These are phyloP conservation scores for Lottia scabra DNA, from an alignment of 2,888 invertebrate genomes.

Conservation along the genomic window DNA sequence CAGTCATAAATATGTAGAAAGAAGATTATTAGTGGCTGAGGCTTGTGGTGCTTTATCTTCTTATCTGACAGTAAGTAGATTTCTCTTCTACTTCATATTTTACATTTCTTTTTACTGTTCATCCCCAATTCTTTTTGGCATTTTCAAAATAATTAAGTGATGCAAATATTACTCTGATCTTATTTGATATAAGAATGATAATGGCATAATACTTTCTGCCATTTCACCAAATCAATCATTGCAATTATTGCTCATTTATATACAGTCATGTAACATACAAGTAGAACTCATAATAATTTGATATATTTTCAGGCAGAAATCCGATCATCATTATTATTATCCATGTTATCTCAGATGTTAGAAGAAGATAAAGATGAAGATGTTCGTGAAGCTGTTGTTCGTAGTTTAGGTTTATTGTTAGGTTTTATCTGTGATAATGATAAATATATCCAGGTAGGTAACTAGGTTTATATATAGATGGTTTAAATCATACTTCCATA, in stretches of 20 bases:
- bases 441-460: slow-evolving; percentile 74
- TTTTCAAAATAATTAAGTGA: too few species aligned
- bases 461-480: too few species aligned
- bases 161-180: too few species aligned
- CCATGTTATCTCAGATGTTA: slow-evolving; percentile 80
- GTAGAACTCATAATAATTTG: not conserved
- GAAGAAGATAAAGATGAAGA: slow-evolving; percentile 76
- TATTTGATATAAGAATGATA: too few species aligned
- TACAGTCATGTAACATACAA: too few species aligned
- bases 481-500: too few species aligned
- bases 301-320: slow-evolving; percentile 72
- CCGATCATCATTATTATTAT: slow-evolving; percentile 78
- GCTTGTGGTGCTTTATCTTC: slow-evolving; percentile 78
- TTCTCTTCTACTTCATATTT: not conserved
- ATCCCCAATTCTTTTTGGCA: too few species aligned
- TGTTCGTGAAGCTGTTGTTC: slow-evolving; percentile 76
- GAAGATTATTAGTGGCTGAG: slow-evolving; percentile 78
- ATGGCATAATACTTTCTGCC: too few species aligned
- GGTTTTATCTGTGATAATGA: slow-evolving; percentile 77
- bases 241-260: too few species aligned
- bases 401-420: slow-evolving; percentile 75
- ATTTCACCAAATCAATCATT: too few species aligned
- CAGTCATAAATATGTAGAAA: slow-evolving; percentile 77
- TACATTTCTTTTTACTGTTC: not conserved
- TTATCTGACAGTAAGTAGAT: slow-evolving; percentile 74